Evolutionary conservation across 2,888 invertebrate species (phyloP).

Genomic region (Mesochorus sp.): DNA sequence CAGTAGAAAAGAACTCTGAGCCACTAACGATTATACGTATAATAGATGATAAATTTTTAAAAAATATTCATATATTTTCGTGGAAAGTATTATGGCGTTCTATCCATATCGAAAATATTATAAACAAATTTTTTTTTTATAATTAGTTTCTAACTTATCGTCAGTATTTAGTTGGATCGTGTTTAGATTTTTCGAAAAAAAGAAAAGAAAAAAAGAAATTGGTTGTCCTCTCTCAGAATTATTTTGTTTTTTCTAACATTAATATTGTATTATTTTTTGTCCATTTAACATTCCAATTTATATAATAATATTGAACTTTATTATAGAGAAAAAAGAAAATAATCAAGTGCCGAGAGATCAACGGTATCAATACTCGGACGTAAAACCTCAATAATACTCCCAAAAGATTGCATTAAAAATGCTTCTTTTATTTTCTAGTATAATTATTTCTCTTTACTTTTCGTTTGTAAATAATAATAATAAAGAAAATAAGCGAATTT

Average conservation of each 20-base stretch:
- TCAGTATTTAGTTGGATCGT: too few species aligned
- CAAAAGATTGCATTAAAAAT: slow-evolving; percentile 9
- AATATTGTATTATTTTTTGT: neutral
- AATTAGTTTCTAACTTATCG: too few species aligned
- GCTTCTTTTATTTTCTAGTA: neutral
- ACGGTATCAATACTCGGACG: neutral
- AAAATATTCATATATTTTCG: slow-evolving; percentile 45
- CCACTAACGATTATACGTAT: slow-evolving; percentile 29
- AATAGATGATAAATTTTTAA: slow-evolving; percentile 40
- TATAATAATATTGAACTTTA: neutral
- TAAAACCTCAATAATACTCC: neutral
- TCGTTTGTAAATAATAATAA: slow-evolving; percentile 9
- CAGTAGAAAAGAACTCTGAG: slow-evolving; percentile 22
- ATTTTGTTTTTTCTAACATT: slow-evolving; percentile 21
- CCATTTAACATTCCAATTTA: slow-evolving; percentile 20
- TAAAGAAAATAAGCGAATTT: slow-evolving; percentile 6
- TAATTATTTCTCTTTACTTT: neutral
- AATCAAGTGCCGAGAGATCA: neutral
- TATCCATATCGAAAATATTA: neutral
- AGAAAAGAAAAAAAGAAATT: neutral
- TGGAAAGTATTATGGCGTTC: neutral
- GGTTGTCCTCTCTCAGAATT: slow-evolving; percentile 43
- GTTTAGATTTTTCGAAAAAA: too few species aligned
- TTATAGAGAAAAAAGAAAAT: neutral
- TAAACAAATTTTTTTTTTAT: neutral